A percentile compares a stretch with the other conserved stretches of the same genome.
Conservation (phyloP, 30 jellyfish, hydroid and myxozoan genomes). For the Aurelia sp. region DNA sequence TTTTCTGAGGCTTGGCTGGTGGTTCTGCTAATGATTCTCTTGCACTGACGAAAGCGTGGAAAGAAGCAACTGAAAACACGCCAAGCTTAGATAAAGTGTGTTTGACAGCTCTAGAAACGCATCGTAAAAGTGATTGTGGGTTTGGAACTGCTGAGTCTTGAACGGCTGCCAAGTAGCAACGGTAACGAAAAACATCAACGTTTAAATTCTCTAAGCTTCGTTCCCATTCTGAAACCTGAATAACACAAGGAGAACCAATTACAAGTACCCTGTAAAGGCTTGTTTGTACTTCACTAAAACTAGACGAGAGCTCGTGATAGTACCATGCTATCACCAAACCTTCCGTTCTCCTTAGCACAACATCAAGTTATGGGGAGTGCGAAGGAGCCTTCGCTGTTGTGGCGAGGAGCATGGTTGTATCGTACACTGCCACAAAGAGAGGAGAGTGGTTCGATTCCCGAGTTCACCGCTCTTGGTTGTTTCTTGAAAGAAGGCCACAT, state of each 20-base stretch:
- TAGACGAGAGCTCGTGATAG: too few relatives aligned
- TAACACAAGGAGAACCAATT: background rate
- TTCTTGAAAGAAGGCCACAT: too few relatives aligned
- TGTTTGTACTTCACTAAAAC: too few relatives aligned
- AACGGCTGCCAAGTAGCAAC: slow-evolving; percentile 86
- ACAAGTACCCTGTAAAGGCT: too few relatives aligned
- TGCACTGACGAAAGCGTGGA: slow-evolving; percentile 84
- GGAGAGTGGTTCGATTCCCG: too few relatives aligned
- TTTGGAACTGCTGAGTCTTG: slow-evolving; percentile 80
- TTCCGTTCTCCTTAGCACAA: too few relatives aligned
- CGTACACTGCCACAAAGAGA: too few relatives aligned
- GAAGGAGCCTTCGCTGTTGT: too few relatives aligned
- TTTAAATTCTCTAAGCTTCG: slow-evolving; percentile 78
- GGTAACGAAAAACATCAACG: slow-evolving; percentile 70
- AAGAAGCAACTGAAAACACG: slow-evolving; percentile 92
- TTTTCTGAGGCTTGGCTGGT: slow-evolving; percentile 60
- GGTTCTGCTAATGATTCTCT: slow-evolving; percentile 67
- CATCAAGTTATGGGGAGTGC: too few relatives aligned
- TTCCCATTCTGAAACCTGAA: slow-evolving; percentile 94
- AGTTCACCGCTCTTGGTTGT: too few relatives aligned
- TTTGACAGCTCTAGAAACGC: slow-evolving; percentile 81
- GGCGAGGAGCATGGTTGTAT: too few relatives aligned
- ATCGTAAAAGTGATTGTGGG: slow-evolving; percentile 86
- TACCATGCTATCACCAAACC: too few relatives aligned
- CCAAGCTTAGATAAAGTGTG: slow-evolving; percentile 93